Evolutionary conservation across 2,113 vertebrate genomes (phyloP), one percentile per base, ranked within the genome.

Genomic region (Pygoscelis antarcticus): DNA sequence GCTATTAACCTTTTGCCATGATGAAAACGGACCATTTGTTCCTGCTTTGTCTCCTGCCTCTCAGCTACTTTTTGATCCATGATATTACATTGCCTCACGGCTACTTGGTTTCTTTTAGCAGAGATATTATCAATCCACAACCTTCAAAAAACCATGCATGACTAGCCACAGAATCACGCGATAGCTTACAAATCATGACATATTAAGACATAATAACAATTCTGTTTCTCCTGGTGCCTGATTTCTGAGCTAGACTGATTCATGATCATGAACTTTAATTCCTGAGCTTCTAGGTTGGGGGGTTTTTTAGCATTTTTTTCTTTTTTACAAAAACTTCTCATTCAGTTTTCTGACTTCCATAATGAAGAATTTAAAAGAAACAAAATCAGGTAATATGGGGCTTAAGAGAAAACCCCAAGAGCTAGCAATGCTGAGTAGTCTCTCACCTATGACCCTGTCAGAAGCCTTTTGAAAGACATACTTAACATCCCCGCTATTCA

Each of bases 1-100:
- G 57, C 83, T 92, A 92, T 97, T 97, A 96, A 96, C 90, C 90
- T 96, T 92, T 96, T 87, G 94, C 86, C 83, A 61, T 68, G 34
- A 93, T 84, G 86, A 93, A 95, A 97, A 96, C 40, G 65, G 42
- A 79, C 72, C 80, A 87, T 97, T 97, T 93, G 69, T 69, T 95
- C 69, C 70, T 5, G 25, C 65, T 97, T 77, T 96, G 72, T 92
- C 74, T 92, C 80, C 74, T 84, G 91, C 92, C 89, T 95, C 91
- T 96, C 83, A 94, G 89, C 72, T 89, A 92, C 71, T 92, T 97
- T 91, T 96, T 96, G 89, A 96, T 89, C 83, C 83, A 87, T 40
- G 38, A 76, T 92, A 96, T 84, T 92, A 94, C 92, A 89, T 49
- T 91, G 77, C 83, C 95, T 93, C 61, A 92, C 1, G 0, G 91